Conservation (phyloP, 2,113 vertebrate genomes). For the Copsychus sechellarum region DNA sequence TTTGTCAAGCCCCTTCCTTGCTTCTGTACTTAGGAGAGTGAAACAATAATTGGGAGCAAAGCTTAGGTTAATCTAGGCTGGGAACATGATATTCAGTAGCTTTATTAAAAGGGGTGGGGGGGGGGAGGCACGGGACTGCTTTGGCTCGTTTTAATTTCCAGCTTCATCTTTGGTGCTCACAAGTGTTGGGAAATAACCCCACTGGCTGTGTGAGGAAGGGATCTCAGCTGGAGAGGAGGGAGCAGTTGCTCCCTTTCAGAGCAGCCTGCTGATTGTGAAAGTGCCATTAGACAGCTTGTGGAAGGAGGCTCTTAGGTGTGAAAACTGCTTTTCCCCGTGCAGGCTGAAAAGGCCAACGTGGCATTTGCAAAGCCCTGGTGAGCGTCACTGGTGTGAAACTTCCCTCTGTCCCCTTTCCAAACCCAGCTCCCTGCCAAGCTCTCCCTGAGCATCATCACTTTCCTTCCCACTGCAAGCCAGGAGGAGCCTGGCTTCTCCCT, state of each 20-base stretch:
- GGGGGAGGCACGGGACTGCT: background rate
- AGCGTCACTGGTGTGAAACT: background rate
- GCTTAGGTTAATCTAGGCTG: conserved; percentile 1
- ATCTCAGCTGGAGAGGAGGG: background rate
- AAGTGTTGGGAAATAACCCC: background rate
- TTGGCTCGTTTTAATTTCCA: background rate
- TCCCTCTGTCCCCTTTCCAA: background rate
- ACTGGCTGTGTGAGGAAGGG: background rate
- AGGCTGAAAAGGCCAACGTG: background rate
- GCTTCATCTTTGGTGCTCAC: background rate
- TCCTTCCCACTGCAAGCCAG: background rate
- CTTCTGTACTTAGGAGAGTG: background rate
- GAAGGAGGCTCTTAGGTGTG: background rate
- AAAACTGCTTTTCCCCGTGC: background rate
- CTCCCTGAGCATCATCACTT: background rate
- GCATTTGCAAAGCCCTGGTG: conserved; percentile 1
- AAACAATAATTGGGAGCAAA: conserved; percentile 54
- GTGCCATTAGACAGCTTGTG: background rate
- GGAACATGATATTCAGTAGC: background rate
- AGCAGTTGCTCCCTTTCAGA: background rate
- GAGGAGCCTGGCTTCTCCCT: background rate
- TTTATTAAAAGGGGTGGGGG: conserved; percentile 31
- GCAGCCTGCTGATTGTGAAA: background rate
- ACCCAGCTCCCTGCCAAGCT: background rate
- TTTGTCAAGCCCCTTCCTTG: conserved; percentile 20